These are phyloP conservation scores for Catharus fuscescens DNA, from an alignment of 2,113 vertebrate species.

Conservation along the genomic window DNA sequence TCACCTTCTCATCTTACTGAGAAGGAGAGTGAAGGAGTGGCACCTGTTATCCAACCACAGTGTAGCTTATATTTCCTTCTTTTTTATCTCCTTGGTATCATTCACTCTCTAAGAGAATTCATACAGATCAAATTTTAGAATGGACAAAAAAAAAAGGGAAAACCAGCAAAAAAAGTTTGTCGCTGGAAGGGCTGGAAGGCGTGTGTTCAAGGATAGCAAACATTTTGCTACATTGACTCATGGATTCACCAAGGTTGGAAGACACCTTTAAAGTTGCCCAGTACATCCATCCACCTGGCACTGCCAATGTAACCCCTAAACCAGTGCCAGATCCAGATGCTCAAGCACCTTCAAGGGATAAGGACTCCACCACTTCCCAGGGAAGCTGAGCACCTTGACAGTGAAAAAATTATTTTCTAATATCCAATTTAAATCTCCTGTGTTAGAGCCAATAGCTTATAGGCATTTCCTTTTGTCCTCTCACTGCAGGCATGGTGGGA, in stretches of 20 bases:
- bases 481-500: accelerated
- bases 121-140: not conserved
- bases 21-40: not conserved
- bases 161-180: not conserved
- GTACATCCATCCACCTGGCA: accelerated
- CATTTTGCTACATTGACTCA: not conserved
- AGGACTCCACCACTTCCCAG: not conserved
- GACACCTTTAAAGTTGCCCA: not conserved
- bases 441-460: accelerated
- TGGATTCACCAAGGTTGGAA: not conserved
- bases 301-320: not conserved
- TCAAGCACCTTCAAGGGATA: not conserved
- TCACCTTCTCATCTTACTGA: accelerated
- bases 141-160: accelerated
- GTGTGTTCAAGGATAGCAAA: not conserved
- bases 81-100: not conserved
- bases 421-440: not conserved
- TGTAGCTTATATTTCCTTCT: not conserved
- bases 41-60: not conserved
- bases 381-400: not conserved
- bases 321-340: not conserved
- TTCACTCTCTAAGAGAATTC: not conserved
- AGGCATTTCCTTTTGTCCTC: not conserved
- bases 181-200: not conserved
- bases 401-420: not conserved